phyloP scores from a whole-genome alignment of 2,888 invertebrate species.

The Plebejus argus region DNA sequence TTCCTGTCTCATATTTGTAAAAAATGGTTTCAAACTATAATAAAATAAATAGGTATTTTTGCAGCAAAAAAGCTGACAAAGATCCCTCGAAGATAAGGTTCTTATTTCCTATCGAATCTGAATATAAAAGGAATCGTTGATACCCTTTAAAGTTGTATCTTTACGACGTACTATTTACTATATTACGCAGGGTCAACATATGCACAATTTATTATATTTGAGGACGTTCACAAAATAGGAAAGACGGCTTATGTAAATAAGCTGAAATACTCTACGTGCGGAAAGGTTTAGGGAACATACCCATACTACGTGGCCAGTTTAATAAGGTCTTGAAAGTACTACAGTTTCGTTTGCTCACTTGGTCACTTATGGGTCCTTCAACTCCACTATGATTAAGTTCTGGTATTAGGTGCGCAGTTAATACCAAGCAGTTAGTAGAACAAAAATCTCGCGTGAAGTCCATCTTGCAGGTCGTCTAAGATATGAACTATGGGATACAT shows the following conservation, averaged over 20 bases:
- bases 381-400: background rate
- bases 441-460: background rate
- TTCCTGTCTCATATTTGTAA: too few relatives aligned
- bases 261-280: slow-evolving; percentile 38
- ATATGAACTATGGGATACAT: background rate
- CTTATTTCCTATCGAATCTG: background rate
- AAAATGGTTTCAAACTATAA: background rate
- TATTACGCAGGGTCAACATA: slow-evolving; percentile 21
- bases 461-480: background rate
- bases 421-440: background rate
- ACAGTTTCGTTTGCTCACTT: background rate
- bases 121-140: slow-evolving; percentile 22
- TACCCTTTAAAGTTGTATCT: slow-evolving; percentile 21
- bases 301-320: background rate
- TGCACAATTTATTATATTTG: slow-evolving; percentile 25
- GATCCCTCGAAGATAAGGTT: background rate
- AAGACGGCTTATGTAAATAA: slow-evolving; percentile 36
- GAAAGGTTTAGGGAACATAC: slow-evolving; percentile 36
- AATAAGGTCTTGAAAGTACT: background rate
- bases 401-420: background rate
- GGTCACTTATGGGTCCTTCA: too few relatives aligned
- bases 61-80: slow-evolving; percentile 2
- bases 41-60: background rate
- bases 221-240: slow-evolving; percentile 21
- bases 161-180: slow-evolving; percentile 23